Percentiles rank a stretch among this genome's conserved stretches.
Conservation (phyloP, 1,140 invertebrate species). For the Saccostrea echinata region DNA sequence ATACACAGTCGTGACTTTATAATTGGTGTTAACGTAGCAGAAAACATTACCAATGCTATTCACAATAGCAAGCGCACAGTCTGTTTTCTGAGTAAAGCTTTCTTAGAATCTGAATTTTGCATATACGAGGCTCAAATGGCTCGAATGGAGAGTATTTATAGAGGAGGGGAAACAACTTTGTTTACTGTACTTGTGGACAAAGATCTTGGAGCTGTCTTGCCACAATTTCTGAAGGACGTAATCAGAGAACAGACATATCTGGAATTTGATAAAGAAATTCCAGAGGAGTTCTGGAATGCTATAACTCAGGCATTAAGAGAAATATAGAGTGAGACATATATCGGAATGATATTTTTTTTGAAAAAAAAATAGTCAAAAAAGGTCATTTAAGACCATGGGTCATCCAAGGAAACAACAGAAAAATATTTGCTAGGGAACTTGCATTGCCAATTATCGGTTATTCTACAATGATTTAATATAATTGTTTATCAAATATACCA, state of each 20-base stretch:
- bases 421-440: no score
- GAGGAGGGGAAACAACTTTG: not conserved
- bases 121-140: constrained; percentile 3
- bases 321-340: no score
- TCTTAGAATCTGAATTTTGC: not conserved
- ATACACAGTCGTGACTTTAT: not conserved
- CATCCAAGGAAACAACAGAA: no score
- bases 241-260: not conserved
- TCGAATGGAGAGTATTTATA: not conserved
- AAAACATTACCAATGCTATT: not conserved
- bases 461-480: no score
- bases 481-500: no score
- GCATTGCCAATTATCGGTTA: no score
- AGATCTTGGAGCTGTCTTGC: not conserved
- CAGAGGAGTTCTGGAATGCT: not conserved
- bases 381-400: no score
- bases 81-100: not conserved
- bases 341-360: no score
- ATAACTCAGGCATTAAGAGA: not conserved
- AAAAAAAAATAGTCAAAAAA: no score
- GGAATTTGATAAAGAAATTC: not conserved
- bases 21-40: not conserved
- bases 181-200: not conserved
- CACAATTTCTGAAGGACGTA: not conserved
- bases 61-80: not conserved